Evolutionary conservation across 2,888 invertebrate genomes (phyloP), one percentile per base, ranked within the genome.

Genomic region (Polyommatus iphigenia): DNA sequence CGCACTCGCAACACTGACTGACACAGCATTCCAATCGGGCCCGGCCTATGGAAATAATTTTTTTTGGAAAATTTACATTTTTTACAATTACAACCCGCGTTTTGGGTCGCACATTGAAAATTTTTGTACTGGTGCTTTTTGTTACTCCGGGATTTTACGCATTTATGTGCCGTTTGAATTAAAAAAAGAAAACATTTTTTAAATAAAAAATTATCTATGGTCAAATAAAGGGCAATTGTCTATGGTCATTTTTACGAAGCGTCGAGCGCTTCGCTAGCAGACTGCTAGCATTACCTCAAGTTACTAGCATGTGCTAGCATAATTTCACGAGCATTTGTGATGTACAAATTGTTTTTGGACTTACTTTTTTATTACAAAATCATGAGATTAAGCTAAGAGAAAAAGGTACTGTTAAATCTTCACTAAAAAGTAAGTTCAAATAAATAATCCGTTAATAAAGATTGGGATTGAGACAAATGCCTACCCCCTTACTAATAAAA

Each of bases 1-100:
- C 78, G 78, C 77, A 76, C 57, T 79, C 79, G 62, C n/a, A 8
- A 76, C 50, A 81, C 82, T 80, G 85, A 85, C 86, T 86, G 86
- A 84, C 77, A 75, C 73, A 85, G 82, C 85, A 86, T 86, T 86
- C 85, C 86, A 84, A 80, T 77, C 62, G 72, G 79, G 32, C 77
- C 78, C 54, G 76, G 81, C 77, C 71, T 50, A 75, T 78, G 76
- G 62, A 78, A 75, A 77, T 73, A 3, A 46, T 76, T 73, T 80
- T 80, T 78, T 77, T 71, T 57, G 20, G 71, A 73, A 78, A 54
- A 24, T 77, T 62, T 76, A 78, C 75, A 75, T 78, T 78, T 24
- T 79, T 78, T 76, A 75, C 73, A 78, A 79, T 46, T 46, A 46
- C 24, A 46, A 76, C 78, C 80, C 80, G 77, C 41, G 78, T 29